Evolutionary conservation across 2,888 invertebrate genomes (phyloP), one percentile per base, ranked within the genome.

Genomic region (Eledona agricola): DNA sequence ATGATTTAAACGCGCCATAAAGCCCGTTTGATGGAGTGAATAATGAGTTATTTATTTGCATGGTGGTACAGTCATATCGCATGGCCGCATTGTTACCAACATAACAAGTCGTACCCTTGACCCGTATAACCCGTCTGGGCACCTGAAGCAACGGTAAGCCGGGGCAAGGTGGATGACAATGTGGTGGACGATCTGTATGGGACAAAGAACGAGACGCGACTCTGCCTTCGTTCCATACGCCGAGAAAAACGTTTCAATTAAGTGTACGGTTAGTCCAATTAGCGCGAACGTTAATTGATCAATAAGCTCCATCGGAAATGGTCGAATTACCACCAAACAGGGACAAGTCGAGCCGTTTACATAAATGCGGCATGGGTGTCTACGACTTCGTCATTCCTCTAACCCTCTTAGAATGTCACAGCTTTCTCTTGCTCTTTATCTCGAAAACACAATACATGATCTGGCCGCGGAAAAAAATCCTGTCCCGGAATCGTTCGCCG

Each of bases 101-200:
- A 57, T 58, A 59, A 61, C 65, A 62, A 61, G 62, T 61, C 57
- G 55, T 65, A 61, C 62, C 65, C 65, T 65, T 63, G 65, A 65
- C 65, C 65, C 49, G 59, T 52, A 57, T 61, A 62, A 62, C 65
- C 62, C 57, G 65, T 62, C 62, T 62, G 63, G 59, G 61, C 61
- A 60, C 62, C 61, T 57, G 58, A n/a, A 61, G 40, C 53, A 46
- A 53, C 40, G 25, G 47, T 51, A 37, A 37, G 51, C 16, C 23
- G 23, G n/a, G 26, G 43, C 32, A 28, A 49, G 29, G 52, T 52
- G 38, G 46, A 47, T 46, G 52, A 52, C 53, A 53, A 53, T 43
- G 25, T 43, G n/a, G n/a, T n/a, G 42, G 34, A 25, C 35, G 47
- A 43, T 17, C 46, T 26, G 25, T 37, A 50, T 20, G 32, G 17